Evolutionary conservation across 2,113 vertebrate species (phyloP), one percentile per base, ranked within the genome.

Genomic region (Myiagra hebetior): DNA sequence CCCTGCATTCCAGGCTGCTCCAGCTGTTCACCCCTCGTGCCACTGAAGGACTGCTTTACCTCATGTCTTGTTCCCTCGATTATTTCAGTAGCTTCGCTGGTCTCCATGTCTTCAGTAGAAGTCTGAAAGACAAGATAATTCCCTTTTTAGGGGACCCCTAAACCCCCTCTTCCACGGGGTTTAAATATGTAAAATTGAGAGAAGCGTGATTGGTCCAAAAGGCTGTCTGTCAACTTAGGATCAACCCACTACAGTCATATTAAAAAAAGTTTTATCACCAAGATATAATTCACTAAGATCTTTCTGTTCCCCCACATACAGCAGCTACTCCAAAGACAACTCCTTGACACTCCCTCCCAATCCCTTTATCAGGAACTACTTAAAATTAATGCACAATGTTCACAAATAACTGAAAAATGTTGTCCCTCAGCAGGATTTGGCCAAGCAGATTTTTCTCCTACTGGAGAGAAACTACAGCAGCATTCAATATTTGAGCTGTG

Each of bases 51-150:
- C 27, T 67, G 91, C 95, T 96, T 95, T 89, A 98, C 98, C 98
- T 98, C 98, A 0, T 98, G 97, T 55, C 97, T 97, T 41, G 97
- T 95, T 73, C 98, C 98, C 85, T 98, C 98, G 5, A 98, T 98
- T 60, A 98, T 97, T 84, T 98, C 97, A 2, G 98, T 97, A 37
- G 98, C 98, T 95, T 98, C 98, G 0, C 89, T 98, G 37, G 97
- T 98, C 96, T 98, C 98, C 16, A 98, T 95, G 19, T 98, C 98
- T 68, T 98, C 98, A 12, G 97, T 94, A 11, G 98, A 97, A 47
- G 98, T 98, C 98, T 74, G 82, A 83, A 92, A 95, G 35, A 87
- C 63, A 87, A 6, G 6, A 26, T 3, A 0, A 76, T 83, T 85
- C 15, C 9, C 37, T 93, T 62, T 72, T 46, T 18, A 77, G 26